Conservation (phyloP, 2,797 vertebrate species). For the Momotus momota region DNA sequence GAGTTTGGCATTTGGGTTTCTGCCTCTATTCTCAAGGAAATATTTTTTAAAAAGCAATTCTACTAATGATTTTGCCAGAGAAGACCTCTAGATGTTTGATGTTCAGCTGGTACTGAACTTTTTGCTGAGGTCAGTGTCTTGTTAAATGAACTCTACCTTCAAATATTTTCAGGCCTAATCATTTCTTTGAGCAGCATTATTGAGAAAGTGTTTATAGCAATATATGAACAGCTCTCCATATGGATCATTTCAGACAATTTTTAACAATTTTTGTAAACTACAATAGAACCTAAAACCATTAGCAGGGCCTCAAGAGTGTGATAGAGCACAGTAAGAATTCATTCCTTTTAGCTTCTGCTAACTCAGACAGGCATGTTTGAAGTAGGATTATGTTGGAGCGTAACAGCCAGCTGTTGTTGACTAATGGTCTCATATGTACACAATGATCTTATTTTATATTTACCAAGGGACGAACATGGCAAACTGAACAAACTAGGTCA, state of each 20-base stretch:
- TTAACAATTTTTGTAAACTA: background rate
- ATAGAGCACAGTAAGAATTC: background rate
- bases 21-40: background rate
- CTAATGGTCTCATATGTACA: background rate
- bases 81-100: background rate
- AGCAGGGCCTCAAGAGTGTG: background rate
- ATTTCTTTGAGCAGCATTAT: background rate
- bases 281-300: background rate
- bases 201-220: background rate
- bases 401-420: constrained; percentile 10
- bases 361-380: constrained; percentile 20
- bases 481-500: background rate
- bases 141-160: background rate
- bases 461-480: background rate
- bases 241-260: background rate
- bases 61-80: background rate
- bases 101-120: background rate
- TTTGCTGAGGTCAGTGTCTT: background rate
- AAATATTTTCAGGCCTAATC: background rate
- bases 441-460: background rate
- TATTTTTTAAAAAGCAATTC: background rate
- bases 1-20: background rate
- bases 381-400: constrained; percentile 28
- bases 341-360: background rate
- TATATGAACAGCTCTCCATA: background rate